Conservation (phyloP, 1,140 invertebrate species). For the Charaxes varanes region DNA sequence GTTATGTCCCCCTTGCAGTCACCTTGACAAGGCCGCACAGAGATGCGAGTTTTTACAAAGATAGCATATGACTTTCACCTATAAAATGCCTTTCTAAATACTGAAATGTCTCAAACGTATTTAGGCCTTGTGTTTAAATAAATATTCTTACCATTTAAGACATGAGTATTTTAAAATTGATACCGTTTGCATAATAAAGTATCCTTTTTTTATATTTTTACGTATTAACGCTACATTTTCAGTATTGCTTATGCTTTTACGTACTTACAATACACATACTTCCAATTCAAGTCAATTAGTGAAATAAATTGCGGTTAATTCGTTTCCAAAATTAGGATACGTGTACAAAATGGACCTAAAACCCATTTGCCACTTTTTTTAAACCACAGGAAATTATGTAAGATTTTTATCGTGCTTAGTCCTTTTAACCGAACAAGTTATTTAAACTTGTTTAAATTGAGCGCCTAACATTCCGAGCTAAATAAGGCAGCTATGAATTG, state of each 20-base stretch:
- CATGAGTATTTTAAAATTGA: background rate
- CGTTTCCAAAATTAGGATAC: too few relatives aligned
- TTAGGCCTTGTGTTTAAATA: slow-evolving; percentile 23
- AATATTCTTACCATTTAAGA: slow-evolving; percentile 2
- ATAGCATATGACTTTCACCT: slow-evolving; percentile 70
- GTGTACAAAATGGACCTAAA: too few relatives aligned
- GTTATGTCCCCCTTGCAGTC: slow-evolving; percentile 70
- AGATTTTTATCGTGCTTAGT: background rate
- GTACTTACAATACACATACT: too few relatives aligned
- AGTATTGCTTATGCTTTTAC: too few relatives aligned
- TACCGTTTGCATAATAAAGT: slow-evolving; percentile 3
- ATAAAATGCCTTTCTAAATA: slow-evolving; percentile 67
- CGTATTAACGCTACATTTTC: too few relatives aligned
- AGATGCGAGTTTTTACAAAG: slow-evolving; percentile 70
- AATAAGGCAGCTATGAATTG: background rate
- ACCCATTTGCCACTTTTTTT: too few relatives aligned
- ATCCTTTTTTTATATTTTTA: too few relatives aligned
- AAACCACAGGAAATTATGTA: too few relatives aligned
- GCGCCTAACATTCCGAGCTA: background rate
- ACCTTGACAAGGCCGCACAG: slow-evolving; percentile 69
- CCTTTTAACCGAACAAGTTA: background rate
- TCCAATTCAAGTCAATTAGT: too few relatives aligned
- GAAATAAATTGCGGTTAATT: too few relatives aligned
- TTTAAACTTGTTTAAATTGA: background rate
- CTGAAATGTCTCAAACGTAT: slow-evolving; percentile 35